A percentile compares a stretch with the other conserved stretches of the same genome.
Evolutionary conservation across 2,888 invertebrate species (phyloP).

Genomic region (Anoncus sp.): DNA sequence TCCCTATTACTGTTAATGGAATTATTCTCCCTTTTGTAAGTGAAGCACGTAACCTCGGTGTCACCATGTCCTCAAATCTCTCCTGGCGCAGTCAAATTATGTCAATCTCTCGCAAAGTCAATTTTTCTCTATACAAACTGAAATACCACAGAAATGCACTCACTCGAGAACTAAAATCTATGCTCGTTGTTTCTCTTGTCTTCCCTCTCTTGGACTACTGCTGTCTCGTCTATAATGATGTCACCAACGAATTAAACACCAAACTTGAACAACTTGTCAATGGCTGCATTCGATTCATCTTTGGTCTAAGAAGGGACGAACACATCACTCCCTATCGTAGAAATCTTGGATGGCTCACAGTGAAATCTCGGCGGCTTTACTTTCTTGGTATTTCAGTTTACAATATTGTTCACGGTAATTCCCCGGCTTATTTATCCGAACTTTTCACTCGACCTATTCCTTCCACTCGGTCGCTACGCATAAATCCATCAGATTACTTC

Average conservation of each 20-base stretch:
- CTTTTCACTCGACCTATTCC: neutral
- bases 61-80: too few species aligned
- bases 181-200: slow-evolving; percentile 23
- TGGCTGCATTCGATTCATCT: slow-evolving; percentile 21
- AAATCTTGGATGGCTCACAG: slow-evolving; percentile 23
- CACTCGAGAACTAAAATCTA: neutral
- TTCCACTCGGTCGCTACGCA: too few species aligned
- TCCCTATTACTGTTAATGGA: neutral
- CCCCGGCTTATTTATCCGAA: neutral
- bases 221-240: slow-evolving; percentile 10
- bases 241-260: neutral
- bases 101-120: neutral
- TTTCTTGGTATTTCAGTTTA: neutral
- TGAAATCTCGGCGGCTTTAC: neutral
- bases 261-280: slow-evolving; percentile 19
- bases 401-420: neutral
- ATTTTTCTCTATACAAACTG: neutral
- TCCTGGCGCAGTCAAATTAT: neutral
- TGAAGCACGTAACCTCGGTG: neutral
- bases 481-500: too few species aligned
- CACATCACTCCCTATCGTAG: slow-evolving; percentile 2
- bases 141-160: neutral
- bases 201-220: slow-evolving; percentile 46
- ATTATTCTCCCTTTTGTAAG: neutral
- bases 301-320: slow-evolving; percentile 8